phyloP scores from a whole-genome alignment of 2,888 invertebrate species.

The Xanthia icteritia region DNA sequence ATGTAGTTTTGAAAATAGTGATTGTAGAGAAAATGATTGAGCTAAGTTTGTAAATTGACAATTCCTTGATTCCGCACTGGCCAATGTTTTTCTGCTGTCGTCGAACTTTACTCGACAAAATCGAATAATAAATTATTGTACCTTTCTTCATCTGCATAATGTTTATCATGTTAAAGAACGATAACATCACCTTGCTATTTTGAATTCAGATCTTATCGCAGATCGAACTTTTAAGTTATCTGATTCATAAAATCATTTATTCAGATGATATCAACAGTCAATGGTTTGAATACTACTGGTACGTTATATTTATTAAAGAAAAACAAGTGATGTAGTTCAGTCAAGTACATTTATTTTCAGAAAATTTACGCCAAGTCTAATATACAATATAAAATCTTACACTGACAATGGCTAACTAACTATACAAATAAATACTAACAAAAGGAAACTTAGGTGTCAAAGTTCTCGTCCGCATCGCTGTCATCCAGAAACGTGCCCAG shows the following conservation, averaged over 20 bases:
- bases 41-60: background rate
- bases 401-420: too few relatives aligned
- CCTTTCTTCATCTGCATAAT: background rate
- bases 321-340: too few relatives aligned
- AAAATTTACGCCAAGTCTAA: too few relatives aligned
- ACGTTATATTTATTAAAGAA: background rate
- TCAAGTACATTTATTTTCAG: too few relatives aligned
- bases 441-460: too few relatives aligned
- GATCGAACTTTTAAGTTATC: conserved; percentile 30
- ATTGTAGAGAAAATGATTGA: background rate
- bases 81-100: background rate
- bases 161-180: conserved; percentile 20
- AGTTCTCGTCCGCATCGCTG: too few relatives aligned
- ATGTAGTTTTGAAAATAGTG: background rate
- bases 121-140: background rate
- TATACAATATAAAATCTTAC: too few relatives aligned
- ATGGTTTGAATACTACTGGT: background rate
- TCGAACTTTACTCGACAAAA: background rate
- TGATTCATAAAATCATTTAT: conserved; percentile 4
- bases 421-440: too few relatives aligned
- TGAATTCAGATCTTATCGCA: conserved; percentile 26
- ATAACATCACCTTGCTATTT: conserved; percentile 49
- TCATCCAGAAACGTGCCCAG: too few relatives aligned
- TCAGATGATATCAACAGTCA: background rate
- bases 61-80: background rate